Conservation (phyloP, 2,797 vertebrate species). For the Distichodus sexfasciatus region DNA sequence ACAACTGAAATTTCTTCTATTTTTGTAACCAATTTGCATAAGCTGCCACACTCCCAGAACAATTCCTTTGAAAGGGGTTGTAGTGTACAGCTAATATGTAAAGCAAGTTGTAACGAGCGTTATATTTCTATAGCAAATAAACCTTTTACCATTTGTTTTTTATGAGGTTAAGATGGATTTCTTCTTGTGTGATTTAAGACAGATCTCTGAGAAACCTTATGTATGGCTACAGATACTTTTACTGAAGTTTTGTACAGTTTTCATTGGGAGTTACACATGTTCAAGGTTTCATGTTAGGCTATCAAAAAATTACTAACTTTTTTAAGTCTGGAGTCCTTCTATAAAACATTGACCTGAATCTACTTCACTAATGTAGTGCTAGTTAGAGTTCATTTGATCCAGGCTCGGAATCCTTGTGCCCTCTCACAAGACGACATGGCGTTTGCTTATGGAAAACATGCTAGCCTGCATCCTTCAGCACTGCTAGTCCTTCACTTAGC, state of each 20-base stretch:
- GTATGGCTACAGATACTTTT: too few relatives aligned
- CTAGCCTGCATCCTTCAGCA: background rate
- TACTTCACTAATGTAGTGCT: background rate
- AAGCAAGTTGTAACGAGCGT: background rate
- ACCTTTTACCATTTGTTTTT: constrained; percentile 16
- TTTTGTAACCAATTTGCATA: constrained; percentile 24
- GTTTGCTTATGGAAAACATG: background rate
- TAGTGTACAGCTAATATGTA: constrained; percentile 17
- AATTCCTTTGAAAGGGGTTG: constrained; percentile 11
- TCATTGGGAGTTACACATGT: too few relatives aligned
- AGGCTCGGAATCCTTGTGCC: background rate
- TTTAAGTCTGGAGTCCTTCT: too few relatives aligned
- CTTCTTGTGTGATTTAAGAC: background rate
- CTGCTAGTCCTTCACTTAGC: background rate
- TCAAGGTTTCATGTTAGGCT: too few relatives aligned
- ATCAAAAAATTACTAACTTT: too few relatives aligned
- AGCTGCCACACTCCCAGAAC: background rate
- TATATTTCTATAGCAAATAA: constrained; percentile 29
- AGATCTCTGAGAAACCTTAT: too few relatives aligned
- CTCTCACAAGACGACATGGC: background rate
- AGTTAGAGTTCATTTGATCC: background rate
- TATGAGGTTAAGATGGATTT: background rate
- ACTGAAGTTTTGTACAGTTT: too few relatives aligned
- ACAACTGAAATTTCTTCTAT: constrained; percentile 4
- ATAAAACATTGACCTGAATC: background rate